Evolutionary conservation across 2,888 invertebrate genomes (phyloP), one percentile per base, ranked within the genome.

Genomic region (Schrankia costaestrigalis): DNA sequence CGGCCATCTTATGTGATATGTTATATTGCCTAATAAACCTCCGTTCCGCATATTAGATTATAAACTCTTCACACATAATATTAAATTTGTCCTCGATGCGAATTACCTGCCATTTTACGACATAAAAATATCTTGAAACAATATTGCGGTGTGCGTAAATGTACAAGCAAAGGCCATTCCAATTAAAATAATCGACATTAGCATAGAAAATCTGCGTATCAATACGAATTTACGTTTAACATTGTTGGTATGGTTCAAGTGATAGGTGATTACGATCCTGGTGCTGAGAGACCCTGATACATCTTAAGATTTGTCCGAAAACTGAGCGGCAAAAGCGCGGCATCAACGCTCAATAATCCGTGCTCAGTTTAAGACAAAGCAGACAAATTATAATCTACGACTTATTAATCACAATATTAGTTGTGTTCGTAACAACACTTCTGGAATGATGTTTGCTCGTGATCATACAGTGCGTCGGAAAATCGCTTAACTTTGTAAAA

Each of bases 171-270:
- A 72, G 65, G 71, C 63, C 67, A 71, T 60, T 54, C 47, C 69
- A 73, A 77, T 77, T 71, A 78, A 66, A 54, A 27, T 57, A 56
- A 66, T 69, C 55, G 56, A 61, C 61, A 71, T 78, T 75, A 70
- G 68, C 71, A 67, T 70, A 65, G 71, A 68, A 63, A 74, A 71
- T 64, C 48, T 57, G 67, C 64, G 65, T 67, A 59, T 59, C 65
- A 48, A 63, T 63, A 56, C 41, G 35, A 60, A 50, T 63, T 59
- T 63, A 56, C 47, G 41, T 42, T 52, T 26, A 34, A 51, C 48
- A 57, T 55, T 34, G 40, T 41, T 33, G 35, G 23, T 41, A 19
- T 56, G 66, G 64, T 41, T 0, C 41, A 63, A 67, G 57, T 37
- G 17, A 41, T 5, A 24, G 23, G 21, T 18, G n/a, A 21, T 7